These are phyloP conservation scores for Pseudomyrmex flavicornis DNA, from an alignment of 1,140 invertebrate species.

Conservation along the genomic window DNA sequence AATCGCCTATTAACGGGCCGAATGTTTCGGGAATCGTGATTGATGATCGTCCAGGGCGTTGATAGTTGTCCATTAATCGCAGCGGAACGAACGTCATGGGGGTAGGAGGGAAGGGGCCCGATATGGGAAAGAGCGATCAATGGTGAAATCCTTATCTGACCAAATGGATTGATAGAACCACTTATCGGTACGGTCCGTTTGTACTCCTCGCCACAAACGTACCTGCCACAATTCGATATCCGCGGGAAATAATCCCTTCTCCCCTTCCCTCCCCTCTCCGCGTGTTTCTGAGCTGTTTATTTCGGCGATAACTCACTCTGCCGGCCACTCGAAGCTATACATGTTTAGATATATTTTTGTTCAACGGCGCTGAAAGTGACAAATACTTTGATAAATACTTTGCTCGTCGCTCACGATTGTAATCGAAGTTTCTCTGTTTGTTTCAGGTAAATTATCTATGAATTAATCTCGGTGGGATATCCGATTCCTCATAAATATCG, in stretches of 20 bases:
- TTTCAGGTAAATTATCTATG: too few species aligned
- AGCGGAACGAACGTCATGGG: conserved; percentile 74
- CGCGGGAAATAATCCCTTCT: conserved; percentile 40
- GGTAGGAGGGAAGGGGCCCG: conserved; percentile 58
- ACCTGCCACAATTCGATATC: conserved; percentile 64
- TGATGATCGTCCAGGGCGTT: conserved; percentile 79
- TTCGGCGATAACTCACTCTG: background rate
- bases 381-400: too few species aligned
- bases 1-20: conserved; percentile 71
- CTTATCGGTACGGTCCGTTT: conserved; percentile 78
- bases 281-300: conserved; percentile 58
- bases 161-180: conserved; percentile 81
- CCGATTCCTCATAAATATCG: too few species aligned
- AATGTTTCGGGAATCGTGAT: conserved; percentile 78
- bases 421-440: too few species aligned
- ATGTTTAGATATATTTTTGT: background rate
- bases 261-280: too few species aligned
- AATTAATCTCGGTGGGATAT: too few species aligned
- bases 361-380: background rate
- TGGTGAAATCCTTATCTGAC: conserved; percentile 80
- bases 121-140: conserved; percentile 79
- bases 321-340: conserved; percentile 7
- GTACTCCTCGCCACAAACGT: conserved; percentile 73
- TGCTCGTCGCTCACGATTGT: too few species aligned
- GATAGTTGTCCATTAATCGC: conserved; percentile 84